Conservation (phyloP, 2,797 vertebrate genomes). For the Sciurus vulgaris region DNA sequence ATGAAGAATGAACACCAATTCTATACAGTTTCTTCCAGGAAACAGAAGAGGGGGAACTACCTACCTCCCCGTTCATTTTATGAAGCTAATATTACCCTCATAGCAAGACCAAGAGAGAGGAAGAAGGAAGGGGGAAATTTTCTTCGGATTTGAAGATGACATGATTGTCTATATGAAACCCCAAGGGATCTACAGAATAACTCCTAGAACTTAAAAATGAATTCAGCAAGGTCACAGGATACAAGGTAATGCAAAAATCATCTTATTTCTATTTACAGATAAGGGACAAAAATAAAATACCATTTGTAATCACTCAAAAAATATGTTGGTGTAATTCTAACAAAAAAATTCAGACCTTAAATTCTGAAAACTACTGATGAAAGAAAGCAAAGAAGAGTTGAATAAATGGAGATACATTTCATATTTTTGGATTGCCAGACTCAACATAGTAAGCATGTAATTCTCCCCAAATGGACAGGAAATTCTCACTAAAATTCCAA, state of each 20-base stretch:
- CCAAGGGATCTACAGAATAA: background rate
- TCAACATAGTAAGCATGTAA: background rate
- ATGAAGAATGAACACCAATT: background rate
- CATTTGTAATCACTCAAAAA: background rate
- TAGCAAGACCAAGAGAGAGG: background rate
- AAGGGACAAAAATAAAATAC: background rate
- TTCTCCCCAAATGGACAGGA: background rate
- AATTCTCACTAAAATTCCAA: background rate
- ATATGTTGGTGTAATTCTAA: slow-evolving; percentile 11
- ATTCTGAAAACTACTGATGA: background rate
- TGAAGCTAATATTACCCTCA: background rate
- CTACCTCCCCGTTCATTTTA: background rate
- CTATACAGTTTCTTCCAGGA: background rate
- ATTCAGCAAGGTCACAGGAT: background rate
- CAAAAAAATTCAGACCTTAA: background rate
- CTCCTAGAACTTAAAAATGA: background rate
- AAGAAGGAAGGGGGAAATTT: background rate
- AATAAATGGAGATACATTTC: background rate
- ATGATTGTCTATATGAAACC: background rate
- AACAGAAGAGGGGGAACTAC: background rate
- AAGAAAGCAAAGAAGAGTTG: slow-evolving; percentile 10
- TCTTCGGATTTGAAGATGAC: background rate
- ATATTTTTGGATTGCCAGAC: background rate
- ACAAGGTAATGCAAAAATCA: background rate
- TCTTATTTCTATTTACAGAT: background rate